These are phyloP conservation scores for Cantharis nigra DNA, from an alignment of 2,888 invertebrate genomes.

Conservation along the genomic window DNA sequence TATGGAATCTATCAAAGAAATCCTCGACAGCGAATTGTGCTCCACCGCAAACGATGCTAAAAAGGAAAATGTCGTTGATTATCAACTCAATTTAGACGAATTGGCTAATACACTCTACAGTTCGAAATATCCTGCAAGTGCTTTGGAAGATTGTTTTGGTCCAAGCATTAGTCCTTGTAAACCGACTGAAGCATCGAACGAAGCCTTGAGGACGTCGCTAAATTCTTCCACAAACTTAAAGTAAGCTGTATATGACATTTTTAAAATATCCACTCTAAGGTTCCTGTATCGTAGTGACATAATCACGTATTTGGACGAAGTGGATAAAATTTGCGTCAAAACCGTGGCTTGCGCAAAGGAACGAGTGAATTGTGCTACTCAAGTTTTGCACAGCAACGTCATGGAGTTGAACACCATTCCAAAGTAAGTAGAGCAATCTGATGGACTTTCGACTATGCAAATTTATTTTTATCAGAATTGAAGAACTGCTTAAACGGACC, in stretches of 20 bases:
- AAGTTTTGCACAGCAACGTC: constrained; percentile 40
- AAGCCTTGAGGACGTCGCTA: constrained; percentile 24
- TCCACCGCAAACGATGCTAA: not conserved
- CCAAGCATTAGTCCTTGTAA: not conserved
- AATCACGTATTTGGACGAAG: constrained; percentile 68
- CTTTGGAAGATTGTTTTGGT: constrained; percentile 3
- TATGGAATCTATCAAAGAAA: constrained; percentile 49
- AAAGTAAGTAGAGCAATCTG: constrained; percentile 41
- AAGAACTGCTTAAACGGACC: constrained; percentile 61
- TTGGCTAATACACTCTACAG: not conserved
- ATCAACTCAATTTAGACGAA: not conserved
- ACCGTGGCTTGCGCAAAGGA: constrained; percentile 47
- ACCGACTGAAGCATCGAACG: constrained; percentile 6
- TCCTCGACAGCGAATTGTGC: constrained; percentile 41
- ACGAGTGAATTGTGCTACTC: constrained; percentile 40
- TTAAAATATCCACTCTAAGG: not conserved
- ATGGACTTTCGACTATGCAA: not conserved
- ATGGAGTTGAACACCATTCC: constrained; percentile 50
- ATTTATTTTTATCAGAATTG: constrained; percentile 55
- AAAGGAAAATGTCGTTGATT: constrained; percentile 1
- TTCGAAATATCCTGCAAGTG: not conserved
- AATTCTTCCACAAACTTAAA: constrained; percentile 38
- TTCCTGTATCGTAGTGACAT: constrained; percentile 61
- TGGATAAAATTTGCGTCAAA: constrained; percentile 57
- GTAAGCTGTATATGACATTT: constrained; percentile 32